Percentiles rank a stretch among this genome's conserved stretches.
phyloP scores from a whole-genome alignment of 2,888 invertebrate genomes.

The Gerris lacustris region DNA sequence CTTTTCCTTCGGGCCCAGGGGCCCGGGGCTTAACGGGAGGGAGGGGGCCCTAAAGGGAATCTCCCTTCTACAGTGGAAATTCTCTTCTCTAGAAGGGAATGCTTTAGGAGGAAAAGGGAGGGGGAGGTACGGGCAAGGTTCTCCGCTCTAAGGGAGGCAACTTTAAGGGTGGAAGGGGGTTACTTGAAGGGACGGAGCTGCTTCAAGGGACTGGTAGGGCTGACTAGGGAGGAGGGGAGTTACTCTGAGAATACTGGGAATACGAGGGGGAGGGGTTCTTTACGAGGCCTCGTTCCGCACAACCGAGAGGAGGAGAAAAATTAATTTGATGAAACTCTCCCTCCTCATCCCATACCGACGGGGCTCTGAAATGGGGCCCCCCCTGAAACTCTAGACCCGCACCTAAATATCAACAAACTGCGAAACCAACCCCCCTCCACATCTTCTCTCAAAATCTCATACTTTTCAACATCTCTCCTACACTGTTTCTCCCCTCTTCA shows the following conservation, averaged over 20 bases:
- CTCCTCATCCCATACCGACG: background rate
- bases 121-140: background rate
- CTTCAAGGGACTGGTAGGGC: background rate
- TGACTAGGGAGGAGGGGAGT: background rate
- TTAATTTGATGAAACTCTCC: constrained; percentile 1
- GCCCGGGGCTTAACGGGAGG: constrained; percentile 3
- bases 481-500: too few species aligned
- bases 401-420: constrained; percentile 5
- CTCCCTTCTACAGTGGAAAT: background rate
- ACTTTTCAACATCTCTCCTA: background rate
- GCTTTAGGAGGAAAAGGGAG: background rate
- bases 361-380: background rate
- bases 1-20: background rate
- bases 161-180: background rate
- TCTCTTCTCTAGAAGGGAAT: background rate
- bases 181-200: background rate
- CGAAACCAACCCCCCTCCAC: constrained; percentile 1
- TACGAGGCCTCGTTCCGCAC: constrained; percentile 1
- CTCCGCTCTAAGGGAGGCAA: background rate
- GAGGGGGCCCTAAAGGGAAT: constrained; percentile 3
- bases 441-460: background rate
- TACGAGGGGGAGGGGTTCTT: background rate
- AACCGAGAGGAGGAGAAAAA: background rate
- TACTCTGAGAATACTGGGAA: too few species aligned
- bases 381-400: background rate